Percentiles rank a stretch among this genome's conserved stretches.
Conservation (phyloP, 2,113 vertebrate genomes). For the Heterochromis multidens region DNA sequence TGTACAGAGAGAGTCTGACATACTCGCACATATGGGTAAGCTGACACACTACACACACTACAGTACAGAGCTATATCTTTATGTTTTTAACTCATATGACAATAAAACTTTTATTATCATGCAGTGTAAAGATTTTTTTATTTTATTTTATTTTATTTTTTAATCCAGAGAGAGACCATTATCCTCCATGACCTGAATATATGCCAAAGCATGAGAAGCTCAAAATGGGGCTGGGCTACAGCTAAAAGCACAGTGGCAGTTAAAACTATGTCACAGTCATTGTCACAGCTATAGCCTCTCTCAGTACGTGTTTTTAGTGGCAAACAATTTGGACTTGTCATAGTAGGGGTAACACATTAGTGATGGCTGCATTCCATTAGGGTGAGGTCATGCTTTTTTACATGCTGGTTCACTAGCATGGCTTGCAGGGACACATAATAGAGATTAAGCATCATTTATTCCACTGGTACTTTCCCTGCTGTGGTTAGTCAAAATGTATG, state of each 20-base stretch:
- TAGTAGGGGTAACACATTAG: neutral
- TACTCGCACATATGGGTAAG: neutral
- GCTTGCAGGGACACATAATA: neutral
- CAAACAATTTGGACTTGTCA: neutral
- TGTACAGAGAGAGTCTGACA: neutral
- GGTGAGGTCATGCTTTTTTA: neutral
- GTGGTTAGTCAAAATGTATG: neutral
- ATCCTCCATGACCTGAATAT: neutral
- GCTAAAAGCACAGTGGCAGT: too few relatives aligned
- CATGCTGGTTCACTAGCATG: neutral
- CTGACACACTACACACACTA: neutral
- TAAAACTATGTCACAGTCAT: neutral
- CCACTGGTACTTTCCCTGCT: neutral
- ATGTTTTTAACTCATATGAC: accelerated
- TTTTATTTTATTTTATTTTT: neutral
- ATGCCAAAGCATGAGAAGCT: neutral
- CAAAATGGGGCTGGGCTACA: neutral
- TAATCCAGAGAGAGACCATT: neutral
- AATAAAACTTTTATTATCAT: neutral
- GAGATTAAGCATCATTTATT: neutral
- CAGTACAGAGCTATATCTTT: neutral
- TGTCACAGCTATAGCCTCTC: neutral
- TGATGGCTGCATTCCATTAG: neutral
- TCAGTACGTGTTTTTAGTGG: neutral
- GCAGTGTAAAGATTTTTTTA: neutral